These are phyloP conservation scores for Brassicogethes aeneus DNA, from an alignment of 2,888 invertebrate species.

Conservation along the genomic window DNA sequence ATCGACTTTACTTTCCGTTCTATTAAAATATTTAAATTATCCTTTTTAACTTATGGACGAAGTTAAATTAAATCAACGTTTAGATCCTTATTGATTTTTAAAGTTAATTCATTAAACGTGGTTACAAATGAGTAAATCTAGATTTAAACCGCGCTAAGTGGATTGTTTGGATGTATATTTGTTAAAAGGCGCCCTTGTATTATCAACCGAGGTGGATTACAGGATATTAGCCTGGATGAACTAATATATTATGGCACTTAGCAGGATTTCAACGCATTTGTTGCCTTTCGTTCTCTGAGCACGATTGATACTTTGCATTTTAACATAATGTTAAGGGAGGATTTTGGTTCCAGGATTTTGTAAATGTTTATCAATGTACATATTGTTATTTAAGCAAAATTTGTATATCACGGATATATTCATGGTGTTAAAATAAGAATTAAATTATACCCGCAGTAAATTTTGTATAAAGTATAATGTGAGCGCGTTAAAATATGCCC, in stretches of 20 bases:
- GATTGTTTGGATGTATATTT: background rate
- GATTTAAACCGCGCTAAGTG: constrained; percentile 1
- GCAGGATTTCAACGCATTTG: background rate
- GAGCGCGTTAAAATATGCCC: too few species aligned
- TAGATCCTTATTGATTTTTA: background rate
- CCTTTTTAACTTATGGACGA: too few species aligned
- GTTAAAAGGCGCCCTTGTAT: background rate
- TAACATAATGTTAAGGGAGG: background rate
- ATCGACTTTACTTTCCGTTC: too few species aligned
- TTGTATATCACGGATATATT: too few species aligned
- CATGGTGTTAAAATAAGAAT: too few species aligned
- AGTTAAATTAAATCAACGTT: too few species aligned
- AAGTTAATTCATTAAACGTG: background rate
- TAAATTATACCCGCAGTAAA: too few species aligned
- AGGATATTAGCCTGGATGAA: background rate
- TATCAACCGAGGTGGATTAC: background rate
- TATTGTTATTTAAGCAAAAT: too few species aligned
- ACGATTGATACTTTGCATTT: background rate
- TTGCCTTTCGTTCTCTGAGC: background rate
- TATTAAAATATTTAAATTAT: too few species aligned
- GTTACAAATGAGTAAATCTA: background rate
- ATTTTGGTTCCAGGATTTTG: too few species aligned
- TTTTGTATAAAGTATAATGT: too few species aligned
- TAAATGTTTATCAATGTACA: too few species aligned
- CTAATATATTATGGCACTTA: background rate